Evolutionary conservation across 2,888 invertebrate species (phyloP), one percentile per base, ranked within the genome.

Genomic region (Desoria tigrina): DNA sequence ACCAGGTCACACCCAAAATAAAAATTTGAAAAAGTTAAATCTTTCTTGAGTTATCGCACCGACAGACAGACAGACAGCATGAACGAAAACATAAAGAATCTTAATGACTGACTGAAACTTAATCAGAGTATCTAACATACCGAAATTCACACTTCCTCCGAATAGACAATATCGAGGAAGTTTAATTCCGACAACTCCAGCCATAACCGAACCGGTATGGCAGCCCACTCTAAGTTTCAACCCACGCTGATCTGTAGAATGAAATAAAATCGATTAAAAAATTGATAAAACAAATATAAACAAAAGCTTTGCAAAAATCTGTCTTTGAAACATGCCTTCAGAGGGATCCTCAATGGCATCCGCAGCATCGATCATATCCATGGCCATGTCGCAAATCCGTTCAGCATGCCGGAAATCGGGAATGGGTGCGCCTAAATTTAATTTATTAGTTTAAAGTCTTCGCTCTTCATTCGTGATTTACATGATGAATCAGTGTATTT

Each of bases 111-210:
- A 45, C n/a, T 45, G 45, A n/a, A 45, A 21, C 16, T 45, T 9
- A 21, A 9, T 45, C 4, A 4, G 18, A 45, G 4, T 0, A 9
- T 32, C 7, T 21, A 7, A 45, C 68, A 55, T 60, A 74, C 76
- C 74, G 0, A 92, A 92, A 78, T 92, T 92, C 0, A 94, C 94
- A 0, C 92, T 90, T 78, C 94, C 94, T 0, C 94, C 94, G 78
- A 94, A 94, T 0, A 92, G 83, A 77, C 92, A 92, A 80, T 89
- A 90, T 21, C 83, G 77, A 0, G 94, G 94, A 94, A 95, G 94
- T 82, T 94, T 95, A 7, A 94, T 81, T 0, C 95, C 95, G 0
- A 95, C 94, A 39, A 95, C 93, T 0, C 95, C 95, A 0, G 94
- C 94, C 0, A 94, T 94, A 0, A 94, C 94, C 0, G 92, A 90